Conservation (phyloP, 2,888 invertebrate species). For the Serripes groenlandicus region DNA sequence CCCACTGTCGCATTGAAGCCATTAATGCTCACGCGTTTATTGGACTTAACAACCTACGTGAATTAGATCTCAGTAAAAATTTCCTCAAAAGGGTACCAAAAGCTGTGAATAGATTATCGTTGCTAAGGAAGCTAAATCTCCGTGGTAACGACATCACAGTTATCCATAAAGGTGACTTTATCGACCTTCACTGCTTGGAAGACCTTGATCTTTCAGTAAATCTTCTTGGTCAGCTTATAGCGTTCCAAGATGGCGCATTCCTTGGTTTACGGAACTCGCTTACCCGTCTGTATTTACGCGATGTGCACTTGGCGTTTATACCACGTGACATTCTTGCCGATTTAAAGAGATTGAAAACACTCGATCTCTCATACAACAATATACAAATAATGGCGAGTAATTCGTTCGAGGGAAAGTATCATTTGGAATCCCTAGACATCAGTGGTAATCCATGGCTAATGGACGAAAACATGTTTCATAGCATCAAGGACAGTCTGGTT, state of each 20-base stretch:
- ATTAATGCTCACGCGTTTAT: conserved; percentile 56
- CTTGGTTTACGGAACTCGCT: conserved; percentile 57
- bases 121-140: conserved; percentile 54
- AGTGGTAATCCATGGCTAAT: conserved; percentile 58
- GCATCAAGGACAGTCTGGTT: conserved; percentile 44
- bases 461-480: conserved; percentile 54
- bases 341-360: conserved; percentile 40
- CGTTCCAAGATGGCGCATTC: conserved; percentile 59
- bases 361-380: conserved; percentile 62
- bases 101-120: conserved; percentile 50
- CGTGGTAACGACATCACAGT: conserved; percentile 60
- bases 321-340: conserved; percentile 54
- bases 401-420: conserved; percentile 54
- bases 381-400: conserved; percentile 51
- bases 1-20: conserved; percentile 51
- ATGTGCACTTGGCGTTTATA: conserved; percentile 48
- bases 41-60: conserved; percentile 51
- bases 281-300: conserved; percentile 34
- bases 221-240: conserved; percentile 60
- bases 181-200: conserved; percentile 53
- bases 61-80: conserved; percentile 60
- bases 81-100: conserved; percentile 59
- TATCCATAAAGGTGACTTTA: conserved; percentile 57
- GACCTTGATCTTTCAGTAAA: conserved; percentile 63
- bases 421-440: conserved; percentile 54